Evolutionary conservation across 2,888 invertebrate species (phyloP), one percentile per base, ranked within the genome.

Genomic region (Hermaeophaga mercurialis): DNA sequence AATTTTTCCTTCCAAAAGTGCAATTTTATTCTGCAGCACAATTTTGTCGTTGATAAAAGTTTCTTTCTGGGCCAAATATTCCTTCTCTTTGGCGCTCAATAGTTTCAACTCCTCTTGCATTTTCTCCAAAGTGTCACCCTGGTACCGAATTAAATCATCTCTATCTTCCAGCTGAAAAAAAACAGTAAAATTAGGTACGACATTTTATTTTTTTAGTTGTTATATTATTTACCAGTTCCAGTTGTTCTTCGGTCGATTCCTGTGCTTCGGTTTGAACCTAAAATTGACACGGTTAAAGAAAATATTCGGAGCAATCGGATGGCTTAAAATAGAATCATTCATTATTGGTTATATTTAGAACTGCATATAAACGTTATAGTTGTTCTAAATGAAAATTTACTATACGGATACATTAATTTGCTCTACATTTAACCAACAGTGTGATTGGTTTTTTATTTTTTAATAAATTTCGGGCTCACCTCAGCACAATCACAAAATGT

Each of bases 11-110:
- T 74, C 71, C 34, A 75, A 56, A 34, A 72, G 68, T 18, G 53
- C 46, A n/a, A 75, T 70, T 24, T 66, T 71, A 34, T 68, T 45
- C 61, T 71, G 71, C 49, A 76, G 63, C 45, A 68, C 66, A 1
- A 58, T 55, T 7, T 73, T 63, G 58, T 74, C 73, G 14, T 64
- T 59, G 47, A 64, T 53, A 63, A 61, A 48, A 56, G 64, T 12
- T 18, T 59, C 38, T 63, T 59, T 62, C 31, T 70, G 72, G 1
- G 48, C 48, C 28, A 67, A 64, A 18, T 69, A 56, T 4, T 68
- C 68, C 15, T 14, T 39, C 34, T 61, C 59, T n/a, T 11, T 53
- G 44, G 55, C 34, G 44, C 59, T 58, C 4, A 58, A 57, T 9
- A 62, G 60, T 62, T 71, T 62, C 44, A 73, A 61, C 59, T 71